These are phyloP conservation scores for Stenotaenia linearis DNA, from an alignment of 2,888 invertebrate genomes.

Conservation along the genomic window DNA sequence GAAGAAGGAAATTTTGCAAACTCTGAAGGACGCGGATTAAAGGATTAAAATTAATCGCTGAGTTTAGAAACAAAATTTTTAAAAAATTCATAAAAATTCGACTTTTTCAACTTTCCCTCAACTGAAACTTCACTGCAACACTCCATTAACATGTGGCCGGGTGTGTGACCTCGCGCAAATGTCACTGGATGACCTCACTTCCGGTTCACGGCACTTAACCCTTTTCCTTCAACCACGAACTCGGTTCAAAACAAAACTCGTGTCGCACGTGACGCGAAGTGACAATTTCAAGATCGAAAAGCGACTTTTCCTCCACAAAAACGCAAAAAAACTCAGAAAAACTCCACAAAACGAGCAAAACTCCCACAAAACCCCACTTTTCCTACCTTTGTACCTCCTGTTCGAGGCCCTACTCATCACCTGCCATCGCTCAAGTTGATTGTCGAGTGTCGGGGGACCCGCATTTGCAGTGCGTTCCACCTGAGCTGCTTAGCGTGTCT, in stretches of 20 bases:
- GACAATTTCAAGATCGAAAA: background rate
- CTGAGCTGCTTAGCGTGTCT: background rate
- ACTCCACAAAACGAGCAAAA: background rate
- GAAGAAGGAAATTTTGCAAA: background rate
- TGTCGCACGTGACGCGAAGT: background rate
- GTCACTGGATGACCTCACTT: slow-evolving; percentile 7
- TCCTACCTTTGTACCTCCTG: background rate
- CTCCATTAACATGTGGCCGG: background rate
- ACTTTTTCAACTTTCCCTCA: background rate
- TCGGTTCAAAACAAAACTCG: background rate
- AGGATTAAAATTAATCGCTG: background rate
- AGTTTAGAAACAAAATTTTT: background rate
- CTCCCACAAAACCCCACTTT: background rate
- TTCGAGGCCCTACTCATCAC: slow-evolving; percentile 14
- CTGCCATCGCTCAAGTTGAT: background rate
- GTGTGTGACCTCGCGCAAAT: slow-evolving; percentile 10
- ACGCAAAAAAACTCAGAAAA: background rate
- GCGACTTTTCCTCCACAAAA: background rate
- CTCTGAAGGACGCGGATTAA: background rate
- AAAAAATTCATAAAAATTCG: background rate
- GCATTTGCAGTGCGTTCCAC: background rate
- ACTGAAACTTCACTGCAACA: background rate
- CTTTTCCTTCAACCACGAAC: background rate
- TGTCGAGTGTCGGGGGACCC: background rate
- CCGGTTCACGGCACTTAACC: background rate